phyloP scores from a whole-genome alignment of 2,113 vertebrate genomes.

The Crotalus horridus region DNA sequence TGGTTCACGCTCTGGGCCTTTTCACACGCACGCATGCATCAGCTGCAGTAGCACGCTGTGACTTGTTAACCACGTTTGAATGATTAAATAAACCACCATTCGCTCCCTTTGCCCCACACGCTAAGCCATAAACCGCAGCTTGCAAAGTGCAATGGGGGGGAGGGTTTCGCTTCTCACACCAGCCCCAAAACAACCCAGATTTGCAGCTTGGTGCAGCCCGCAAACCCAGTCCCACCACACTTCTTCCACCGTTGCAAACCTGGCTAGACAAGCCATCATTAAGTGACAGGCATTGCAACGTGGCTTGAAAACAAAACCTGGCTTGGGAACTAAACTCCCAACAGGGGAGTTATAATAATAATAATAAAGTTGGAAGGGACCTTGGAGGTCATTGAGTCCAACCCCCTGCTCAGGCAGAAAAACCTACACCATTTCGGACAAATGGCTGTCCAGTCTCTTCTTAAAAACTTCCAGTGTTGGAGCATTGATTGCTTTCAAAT shows the following conservation, averaged over 20 bases:
- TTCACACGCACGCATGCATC: neutral
- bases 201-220: neutral
- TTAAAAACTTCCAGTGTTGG: no score
- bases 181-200: neutral
- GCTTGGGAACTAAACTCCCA: no score
- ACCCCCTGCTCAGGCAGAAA: no score
- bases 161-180: neutral
- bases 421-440: no score
- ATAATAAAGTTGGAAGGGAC: no score
- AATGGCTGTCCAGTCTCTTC: no score
- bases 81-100: neutral
- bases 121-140: neutral
- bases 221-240: rapidly evolving
- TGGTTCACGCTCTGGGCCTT: neutral
- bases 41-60: rapidly evolving
- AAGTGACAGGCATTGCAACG: neutral
- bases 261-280: neutral
- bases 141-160: neutral
- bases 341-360: no score
- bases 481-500: no score
- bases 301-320: no score
- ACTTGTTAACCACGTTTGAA: neutral
- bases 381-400: no score
- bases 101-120: neutral
- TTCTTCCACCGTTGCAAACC: neutral